Base-by-base conservation (phyloP, 1,140 invertebrate species). In the Atta cephalotes region DNA sequence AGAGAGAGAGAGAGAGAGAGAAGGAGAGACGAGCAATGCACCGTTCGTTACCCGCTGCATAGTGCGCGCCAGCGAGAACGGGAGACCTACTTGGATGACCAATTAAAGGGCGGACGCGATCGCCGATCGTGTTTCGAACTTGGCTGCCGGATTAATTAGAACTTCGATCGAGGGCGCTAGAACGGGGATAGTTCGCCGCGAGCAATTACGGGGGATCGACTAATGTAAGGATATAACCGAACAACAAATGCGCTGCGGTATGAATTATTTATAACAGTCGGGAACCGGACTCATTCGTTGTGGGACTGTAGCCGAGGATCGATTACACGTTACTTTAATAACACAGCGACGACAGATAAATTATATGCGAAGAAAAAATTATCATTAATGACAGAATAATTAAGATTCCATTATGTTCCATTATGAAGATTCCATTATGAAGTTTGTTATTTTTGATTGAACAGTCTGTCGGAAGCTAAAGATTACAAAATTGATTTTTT, bases 111-210 rank as follows among this genome's bases (percentile, higher is more conserved):
- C 68, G 80, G 80, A 74, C 80, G 56, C 68, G 68, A 82, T 82
- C 80, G 80, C 80, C 80, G 80, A 82, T 82, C 80, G 80, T 82
- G 68, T 82, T 82, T 82, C 80, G 80, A 74, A 82, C 80, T 82
- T 82, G 80, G 80, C 80, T 82, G 80, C 68, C 56, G 68, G 80
- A 82, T 82, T 82, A 82, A 82, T 84, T 84, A 84, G 80, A 84
- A 84, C 56, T 84, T 84, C 56, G 70, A 84, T 84, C 80, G 80
- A 62, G 56, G 39, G 45, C 56, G 70, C 58, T 74, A 74, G 70
- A 51, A 84, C 39, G 39, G 21, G 78, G 39, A 84, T 81, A 81
- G 79, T 84, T 76, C 70, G 70, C 80, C 80, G 39, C 39, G 80
- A 84, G 80, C 80, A 84, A 84, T 84, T 84, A 84, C 80, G 39